Percentiles rank a stretch among this genome's conserved stretches.
Conservation (phyloP, 2,888 invertebrate genomes). For the Rhingia rostrata region DNA sequence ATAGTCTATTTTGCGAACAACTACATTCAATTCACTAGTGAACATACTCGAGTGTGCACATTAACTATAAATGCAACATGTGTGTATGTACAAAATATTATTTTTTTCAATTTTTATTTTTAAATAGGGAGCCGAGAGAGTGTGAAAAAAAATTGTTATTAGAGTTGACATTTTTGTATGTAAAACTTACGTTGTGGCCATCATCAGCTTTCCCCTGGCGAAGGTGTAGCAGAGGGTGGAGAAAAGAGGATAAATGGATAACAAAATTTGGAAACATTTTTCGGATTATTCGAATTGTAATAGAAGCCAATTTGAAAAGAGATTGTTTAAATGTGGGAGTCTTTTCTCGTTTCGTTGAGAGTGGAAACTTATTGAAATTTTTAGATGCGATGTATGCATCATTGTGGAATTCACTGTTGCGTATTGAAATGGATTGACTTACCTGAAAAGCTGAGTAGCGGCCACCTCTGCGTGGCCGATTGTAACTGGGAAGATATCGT, state of each 20-base stretch:
- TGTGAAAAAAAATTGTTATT: constrained; percentile 42
- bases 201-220: constrained; percentile 74
- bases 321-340: constrained; percentile 21
- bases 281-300: constrained; percentile 44
- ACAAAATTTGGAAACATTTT: constrained; percentile 67
- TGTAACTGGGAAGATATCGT: constrained; percentile 97
- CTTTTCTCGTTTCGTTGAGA: constrained; percentile 12
- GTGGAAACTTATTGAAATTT: constrained; percentile 18
- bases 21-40: constrained; percentile 52
- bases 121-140: constrained; percentile 50
- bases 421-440: constrained; percentile 75
- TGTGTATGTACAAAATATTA: constrained; percentile 40
- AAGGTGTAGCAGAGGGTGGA: constrained; percentile 54
- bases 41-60: constrained; percentile 48
- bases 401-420: background rate
- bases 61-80: constrained; percentile 51
- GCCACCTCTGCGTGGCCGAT: constrained; percentile 94
- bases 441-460: constrained; percentile 99
- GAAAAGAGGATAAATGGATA: constrained; percentile 69
- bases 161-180: constrained; percentile 18
- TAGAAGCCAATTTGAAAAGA: constrained; percentile 45
- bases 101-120: constrained; percentile 3
- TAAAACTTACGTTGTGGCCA: constrained; percentile 69
- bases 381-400: constrained; percentile 37
- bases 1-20: constrained; percentile 38